These are phyloP conservation scores for Engystomops pustulosus DNA, from an alignment of 2,113 vertebrate species.

Conservation along the genomic window DNA sequence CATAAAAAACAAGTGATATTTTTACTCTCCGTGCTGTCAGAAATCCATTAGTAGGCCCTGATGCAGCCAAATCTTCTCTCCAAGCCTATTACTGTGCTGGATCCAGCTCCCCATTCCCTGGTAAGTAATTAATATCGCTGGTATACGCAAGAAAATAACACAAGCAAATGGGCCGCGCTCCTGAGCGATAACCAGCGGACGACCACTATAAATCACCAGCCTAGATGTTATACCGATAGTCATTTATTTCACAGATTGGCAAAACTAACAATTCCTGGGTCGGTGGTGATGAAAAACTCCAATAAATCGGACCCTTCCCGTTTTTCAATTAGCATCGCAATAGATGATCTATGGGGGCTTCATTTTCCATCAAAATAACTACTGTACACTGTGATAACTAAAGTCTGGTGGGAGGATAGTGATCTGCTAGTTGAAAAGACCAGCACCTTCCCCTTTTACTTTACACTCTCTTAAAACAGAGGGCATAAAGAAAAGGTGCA, in stretches of 20 bases:
- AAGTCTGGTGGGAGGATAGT: neutral
- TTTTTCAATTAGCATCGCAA: slow-evolving; percentile 28
- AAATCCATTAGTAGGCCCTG: neutral
- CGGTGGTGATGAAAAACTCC: neutral
- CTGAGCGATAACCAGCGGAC: neutral
- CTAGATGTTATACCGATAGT: neutral
- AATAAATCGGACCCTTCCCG: slow-evolving; percentile 15
- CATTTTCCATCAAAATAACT: neutral
- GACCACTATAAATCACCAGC: neutral
- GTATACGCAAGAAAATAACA: neutral
- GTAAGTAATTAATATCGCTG: neutral
- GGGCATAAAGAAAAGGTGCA: too few relatives aligned
- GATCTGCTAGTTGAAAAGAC: slow-evolving; percentile 8
- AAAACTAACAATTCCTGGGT: neutral
- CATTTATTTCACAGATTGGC: neutral
- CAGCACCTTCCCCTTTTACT: too few relatives aligned
- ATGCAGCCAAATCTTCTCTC: neutral
- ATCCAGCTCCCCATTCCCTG: neutral
- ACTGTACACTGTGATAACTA: neutral
- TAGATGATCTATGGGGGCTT: slow-evolving; percentile 14
- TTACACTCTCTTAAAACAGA: too few relatives aligned
- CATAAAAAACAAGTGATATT: neutral
- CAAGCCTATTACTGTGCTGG: neutral
- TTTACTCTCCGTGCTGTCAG: neutral
- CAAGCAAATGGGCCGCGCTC: neutral